These are phyloP conservation scores for Sarcophilus harrisii DNA, from an alignment of 2,797 vertebrate genomes.

Conservation along the genomic window DNA sequence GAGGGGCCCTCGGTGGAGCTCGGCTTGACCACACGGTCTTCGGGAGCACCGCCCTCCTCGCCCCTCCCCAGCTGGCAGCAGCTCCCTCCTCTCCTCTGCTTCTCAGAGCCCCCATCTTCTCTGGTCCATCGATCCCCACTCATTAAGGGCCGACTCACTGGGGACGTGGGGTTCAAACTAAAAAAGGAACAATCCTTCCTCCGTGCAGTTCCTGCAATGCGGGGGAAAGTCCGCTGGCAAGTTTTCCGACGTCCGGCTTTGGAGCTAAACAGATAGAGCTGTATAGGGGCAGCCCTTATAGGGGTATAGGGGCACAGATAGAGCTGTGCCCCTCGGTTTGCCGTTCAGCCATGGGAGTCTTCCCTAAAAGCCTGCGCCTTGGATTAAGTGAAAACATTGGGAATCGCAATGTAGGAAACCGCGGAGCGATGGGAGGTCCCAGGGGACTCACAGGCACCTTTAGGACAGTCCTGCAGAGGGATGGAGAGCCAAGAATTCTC, in stretches of 20 bases:
- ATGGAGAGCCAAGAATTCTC: constrained; percentile 61
- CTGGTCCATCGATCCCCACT: neutral
- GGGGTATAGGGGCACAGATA: too few species aligned
- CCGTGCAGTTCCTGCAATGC: too few species aligned
- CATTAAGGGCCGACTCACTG: neutral
- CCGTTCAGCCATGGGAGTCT: constrained; percentile 62
- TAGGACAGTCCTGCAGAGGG: constrained; percentile 72
- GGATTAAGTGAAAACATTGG: constrained; percentile 73
- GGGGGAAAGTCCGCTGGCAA: neutral
- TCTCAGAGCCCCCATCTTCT: neutral
- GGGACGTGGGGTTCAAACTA: neutral
- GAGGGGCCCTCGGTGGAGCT: neutral
- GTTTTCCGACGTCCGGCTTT: constrained; percentile 59
- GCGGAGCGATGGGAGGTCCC: constrained; percentile 71
- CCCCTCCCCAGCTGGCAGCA: neutral
- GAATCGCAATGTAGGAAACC: constrained; percentile 66
- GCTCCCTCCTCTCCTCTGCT: neutral
- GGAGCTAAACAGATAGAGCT: too few species aligned
- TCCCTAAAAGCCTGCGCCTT: constrained; percentile 60
- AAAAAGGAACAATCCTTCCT: neutral
- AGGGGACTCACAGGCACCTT: constrained; percentile 68
- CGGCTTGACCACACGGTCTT: neutral
- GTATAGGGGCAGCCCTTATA: too few species aligned
- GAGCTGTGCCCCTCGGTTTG: constrained; percentile 59
- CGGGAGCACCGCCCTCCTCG: neutral